Percentiles rank a stretch among this genome's conserved stretches.
Conservation (phyloP, 1,140 invertebrate genomes). For the Ctenoplectra terminalis region DNA sequence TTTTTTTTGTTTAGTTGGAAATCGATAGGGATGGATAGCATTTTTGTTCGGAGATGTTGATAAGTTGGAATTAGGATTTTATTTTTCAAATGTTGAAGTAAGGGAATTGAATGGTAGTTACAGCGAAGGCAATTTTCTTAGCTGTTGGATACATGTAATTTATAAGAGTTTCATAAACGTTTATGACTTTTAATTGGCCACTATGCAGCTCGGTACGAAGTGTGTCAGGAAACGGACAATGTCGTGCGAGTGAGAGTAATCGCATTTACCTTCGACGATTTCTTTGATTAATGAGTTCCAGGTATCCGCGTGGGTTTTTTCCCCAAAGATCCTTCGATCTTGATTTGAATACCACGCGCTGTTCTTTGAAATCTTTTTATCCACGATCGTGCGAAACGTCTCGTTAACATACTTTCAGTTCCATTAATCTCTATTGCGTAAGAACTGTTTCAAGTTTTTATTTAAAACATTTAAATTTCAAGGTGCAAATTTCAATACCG, state of each 20-base stretch:
- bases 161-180: background rate
- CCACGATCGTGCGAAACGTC: background rate
- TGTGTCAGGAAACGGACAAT: background rate
- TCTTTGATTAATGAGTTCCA: conserved; percentile 33
- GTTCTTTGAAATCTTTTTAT: background rate
- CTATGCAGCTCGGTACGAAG: background rate
- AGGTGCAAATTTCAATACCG: too few relatives aligned
- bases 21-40: too few relatives aligned
- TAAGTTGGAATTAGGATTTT: too few relatives aligned
- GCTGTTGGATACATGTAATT: too few relatives aligned
- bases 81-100: too few relatives aligned
- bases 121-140: too few relatives aligned
- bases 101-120: too few relatives aligned
- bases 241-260: conserved; percentile 17
- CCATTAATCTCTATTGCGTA: too few relatives aligned
- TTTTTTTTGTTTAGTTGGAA: too few relatives aligned
- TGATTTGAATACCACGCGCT: conserved; percentile 14
- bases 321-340: conserved; percentile 7
- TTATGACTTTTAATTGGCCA: background rate
- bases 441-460: too few relatives aligned
- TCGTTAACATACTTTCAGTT: background rate
- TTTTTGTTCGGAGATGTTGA: too few relatives aligned
- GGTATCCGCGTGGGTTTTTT: background rate
- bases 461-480: too few relatives aligned
- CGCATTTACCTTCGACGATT: conserved; percentile 27